phyloP scores from a whole-genome alignment of 1,140 invertebrate species.

The Bombus haemorrhoidalis region DNA sequence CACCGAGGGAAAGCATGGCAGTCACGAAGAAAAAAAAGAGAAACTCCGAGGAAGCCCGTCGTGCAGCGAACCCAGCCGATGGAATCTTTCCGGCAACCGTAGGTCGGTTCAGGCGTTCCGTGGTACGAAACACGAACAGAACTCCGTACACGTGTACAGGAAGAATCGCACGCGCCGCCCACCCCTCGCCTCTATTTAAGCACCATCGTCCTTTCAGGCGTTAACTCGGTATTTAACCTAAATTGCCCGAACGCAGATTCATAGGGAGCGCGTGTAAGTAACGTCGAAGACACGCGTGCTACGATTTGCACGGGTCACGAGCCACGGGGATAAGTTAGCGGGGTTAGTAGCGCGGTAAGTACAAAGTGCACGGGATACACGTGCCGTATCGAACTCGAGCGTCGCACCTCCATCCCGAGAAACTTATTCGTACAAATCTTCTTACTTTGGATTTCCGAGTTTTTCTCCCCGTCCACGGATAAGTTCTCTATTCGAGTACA shows the following conservation, averaged over 20 bases:
- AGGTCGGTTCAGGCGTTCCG: constrained; percentile 14
- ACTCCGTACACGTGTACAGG: neutral
- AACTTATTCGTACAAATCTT: constrained; percentile 44
- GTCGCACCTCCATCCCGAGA: neutral
- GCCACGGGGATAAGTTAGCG: neutral
- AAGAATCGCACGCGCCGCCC: neutral
- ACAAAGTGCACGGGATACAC: neutral
- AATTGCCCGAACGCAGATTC: constrained; percentile 11
- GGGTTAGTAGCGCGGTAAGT: neutral
- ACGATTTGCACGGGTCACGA: neutral
- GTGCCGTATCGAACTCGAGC: neutral
- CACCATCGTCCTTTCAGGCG: neutral
- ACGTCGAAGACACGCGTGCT: neutral
- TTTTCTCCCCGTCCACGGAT: neutral
- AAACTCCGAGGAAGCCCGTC: neutral
- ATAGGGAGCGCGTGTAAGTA: neutral
- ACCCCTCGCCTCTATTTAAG: neutral
- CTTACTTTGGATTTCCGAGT: constrained; percentile 33
- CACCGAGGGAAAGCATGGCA: neutral
- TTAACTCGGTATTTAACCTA: constrained; percentile 31
- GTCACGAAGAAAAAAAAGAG: neutral
- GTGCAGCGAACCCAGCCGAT: constrained; percentile 2
- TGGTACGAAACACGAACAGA: neutral
- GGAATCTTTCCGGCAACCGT: constrained; percentile 27
- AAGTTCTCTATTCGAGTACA: neutral